Percentiles rank a stretch among this genome's conserved stretches.
Conservation (phyloP, 1,140 invertebrate species). For the Zaprionus gabonicus region DNA sequence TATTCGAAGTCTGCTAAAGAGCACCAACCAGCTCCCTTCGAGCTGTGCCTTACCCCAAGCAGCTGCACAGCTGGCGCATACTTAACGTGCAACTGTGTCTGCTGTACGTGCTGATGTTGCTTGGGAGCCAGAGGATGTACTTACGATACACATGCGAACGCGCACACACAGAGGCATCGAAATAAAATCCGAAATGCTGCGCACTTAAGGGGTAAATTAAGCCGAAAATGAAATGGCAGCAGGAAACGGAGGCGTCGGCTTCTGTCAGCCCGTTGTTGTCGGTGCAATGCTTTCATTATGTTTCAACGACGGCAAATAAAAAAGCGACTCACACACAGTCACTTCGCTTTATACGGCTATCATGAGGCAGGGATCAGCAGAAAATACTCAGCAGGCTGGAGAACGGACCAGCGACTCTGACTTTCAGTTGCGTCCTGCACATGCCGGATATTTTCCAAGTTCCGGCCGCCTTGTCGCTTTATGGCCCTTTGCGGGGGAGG, state of each 20-base stretch:
- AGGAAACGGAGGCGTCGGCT: conserved; percentile 44
- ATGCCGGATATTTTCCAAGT: conserved; percentile 76
- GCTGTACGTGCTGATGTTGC: conserved; percentile 36
- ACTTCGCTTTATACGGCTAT: conserved; percentile 65
- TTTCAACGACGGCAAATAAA: conserved; percentile 53
- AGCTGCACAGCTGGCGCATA: conserved; percentile 27
- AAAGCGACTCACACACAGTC: conserved; percentile 40
- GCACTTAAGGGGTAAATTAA: conserved; percentile 49
- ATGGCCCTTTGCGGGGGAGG: conserved; percentile 27
- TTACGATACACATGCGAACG: conserved; percentile 5
- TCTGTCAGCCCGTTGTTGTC: not conserved
- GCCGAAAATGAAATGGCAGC: conserved; percentile 42
- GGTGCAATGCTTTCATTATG: conserved; percentile 58
- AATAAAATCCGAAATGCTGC: conserved; percentile 39
- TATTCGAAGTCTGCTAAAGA: not conserved
- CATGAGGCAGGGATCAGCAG: conserved; percentile 7
- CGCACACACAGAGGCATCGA: conserved; percentile 27
- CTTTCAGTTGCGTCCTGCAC: conserved; percentile 53
- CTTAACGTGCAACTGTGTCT: conserved; percentile 22
- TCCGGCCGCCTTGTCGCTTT: conserved; percentile 58
- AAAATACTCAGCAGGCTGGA: conserved; percentile 2
- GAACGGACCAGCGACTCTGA: conserved; percentile 20
- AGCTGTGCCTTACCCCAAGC: not conserved
- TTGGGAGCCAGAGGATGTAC: not conserved
- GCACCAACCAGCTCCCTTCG: not conserved